phyloP scores from a whole-genome alignment of 1,140 invertebrate genomes.

The Parasteatoda tepidariorum region DNA sequence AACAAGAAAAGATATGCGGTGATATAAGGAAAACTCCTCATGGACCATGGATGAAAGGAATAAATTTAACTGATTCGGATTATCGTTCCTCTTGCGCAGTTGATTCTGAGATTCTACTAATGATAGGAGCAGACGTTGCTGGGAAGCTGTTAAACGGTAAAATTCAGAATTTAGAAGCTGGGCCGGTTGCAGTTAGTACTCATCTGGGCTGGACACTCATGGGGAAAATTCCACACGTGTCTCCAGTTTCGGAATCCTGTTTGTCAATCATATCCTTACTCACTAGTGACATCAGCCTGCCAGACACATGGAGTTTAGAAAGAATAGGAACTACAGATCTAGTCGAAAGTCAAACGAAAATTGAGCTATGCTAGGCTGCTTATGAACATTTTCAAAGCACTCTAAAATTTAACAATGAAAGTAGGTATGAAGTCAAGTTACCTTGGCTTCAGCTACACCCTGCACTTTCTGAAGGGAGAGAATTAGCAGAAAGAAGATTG shows the following conservation, averaged over 20 bases:
- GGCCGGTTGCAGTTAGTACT: background rate
- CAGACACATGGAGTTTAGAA: slow-evolving; percentile 67
- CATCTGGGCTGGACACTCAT: background rate
- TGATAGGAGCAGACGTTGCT: slow-evolving; percentile 6
- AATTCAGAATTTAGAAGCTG: background rate
- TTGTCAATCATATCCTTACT: slow-evolving; percentile 56
- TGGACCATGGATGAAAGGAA: background rate
- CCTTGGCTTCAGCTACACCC: slow-evolving; percentile 65
- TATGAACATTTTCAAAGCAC: slow-evolving; percentile 64
- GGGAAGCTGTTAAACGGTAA: slow-evolving; percentile 6
- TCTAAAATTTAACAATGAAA: slow-evolving; percentile 60
- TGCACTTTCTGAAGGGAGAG: slow-evolving; percentile 38
- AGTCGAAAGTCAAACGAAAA: slow-evolving; percentile 61
- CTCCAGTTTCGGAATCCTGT: slow-evolving; percentile 4
- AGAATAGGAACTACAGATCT: slow-evolving; percentile 67
- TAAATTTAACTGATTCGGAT: background rate
- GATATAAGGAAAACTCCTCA: background rate
- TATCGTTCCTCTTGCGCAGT: too few species aligned
- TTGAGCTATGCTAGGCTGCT: slow-evolving; percentile 46
- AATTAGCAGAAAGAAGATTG: slow-evolving; percentile 60
- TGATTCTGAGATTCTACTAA: background rate
- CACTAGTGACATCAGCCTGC: slow-evolving; percentile 27
- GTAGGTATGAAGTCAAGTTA: slow-evolving; percentile 65
- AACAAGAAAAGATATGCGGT: background rate
- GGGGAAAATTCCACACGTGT: background rate